Percentiles rank a stretch among this genome's conserved stretches.
Evolutionary conservation across 2,797 vertebrate species (phyloP).

Genomic region (Danio choprae): DNA sequence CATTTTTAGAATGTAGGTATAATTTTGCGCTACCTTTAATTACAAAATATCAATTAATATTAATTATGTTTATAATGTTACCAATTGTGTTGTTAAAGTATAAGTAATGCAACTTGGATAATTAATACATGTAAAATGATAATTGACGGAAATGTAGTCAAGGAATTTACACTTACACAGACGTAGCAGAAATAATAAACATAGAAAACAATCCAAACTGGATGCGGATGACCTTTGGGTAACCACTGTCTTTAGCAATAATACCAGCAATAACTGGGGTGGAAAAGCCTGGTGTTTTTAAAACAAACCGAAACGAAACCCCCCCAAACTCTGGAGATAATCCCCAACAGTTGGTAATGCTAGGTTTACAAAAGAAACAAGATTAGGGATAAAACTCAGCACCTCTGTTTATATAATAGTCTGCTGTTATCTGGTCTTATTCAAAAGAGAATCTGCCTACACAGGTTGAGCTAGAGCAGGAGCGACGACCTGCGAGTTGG

Average conservation of each 20-base stretch:
- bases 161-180: no score
- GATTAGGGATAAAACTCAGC: slow-evolving; percentile 39
- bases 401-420: slow-evolving; percentile 52
- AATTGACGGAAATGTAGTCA: no score
- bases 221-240: slow-evolving; percentile 7
- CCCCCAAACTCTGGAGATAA: slow-evolving; percentile 24
- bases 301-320: slow-evolving; percentile 38
- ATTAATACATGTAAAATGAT: no score
- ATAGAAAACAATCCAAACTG: neutral
- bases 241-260: slow-evolving; percentile 9
- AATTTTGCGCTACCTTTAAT: no score
- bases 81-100: no score
- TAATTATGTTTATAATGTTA: no score
- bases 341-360: slow-evolving; percentile 46
- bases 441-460: slow-evolving; percentile 18
- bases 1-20: no score
- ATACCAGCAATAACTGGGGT: slow-evolving; percentile 24
- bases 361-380: slow-evolving; percentile 48
- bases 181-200: neutral
- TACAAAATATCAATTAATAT: no score
- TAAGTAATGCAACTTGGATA: no score
- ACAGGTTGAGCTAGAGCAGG: slow-evolving; percentile 4
- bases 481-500: neutral
- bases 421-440: slow-evolving; percentile 23
- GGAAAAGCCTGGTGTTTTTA: slow-evolving; percentile 28